Evolutionary conservation across 2,113 vertebrate genomes (phyloP), one percentile per base, ranked within the genome.

Genomic region (Sisor rabdophorus): DNA sequence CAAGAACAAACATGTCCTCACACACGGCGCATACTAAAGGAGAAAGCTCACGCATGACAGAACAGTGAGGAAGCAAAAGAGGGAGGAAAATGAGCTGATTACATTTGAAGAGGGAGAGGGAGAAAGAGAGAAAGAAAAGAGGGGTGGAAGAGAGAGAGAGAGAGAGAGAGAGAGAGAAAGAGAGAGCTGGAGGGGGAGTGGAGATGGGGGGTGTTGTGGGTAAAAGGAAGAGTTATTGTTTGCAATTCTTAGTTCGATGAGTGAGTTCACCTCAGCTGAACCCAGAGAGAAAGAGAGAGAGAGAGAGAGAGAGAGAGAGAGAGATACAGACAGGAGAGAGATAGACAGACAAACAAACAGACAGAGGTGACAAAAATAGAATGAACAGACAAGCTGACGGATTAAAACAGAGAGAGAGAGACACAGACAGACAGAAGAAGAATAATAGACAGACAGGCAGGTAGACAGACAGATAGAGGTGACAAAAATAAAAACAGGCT

Each of bases 231-330:
- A 26, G 40, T 47, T 47, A 19, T 52, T 52, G 63, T 67, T 67
- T 44, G 36, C 20, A 44, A 44, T 67, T 40, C 22, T 53, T 64
- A 61, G 52, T 32, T 64, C 64, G 22, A 68, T 69, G 75, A 69
- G 36, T 69, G 24, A 22, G 53, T 59, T 69, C 11, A 58, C 64
- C 40, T 59, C 48, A 36, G 11, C n/a, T 80, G 73, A 70, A 63
- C 65, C 22, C 28, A 55, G 11, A 48, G 40, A 40, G 50, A 40
- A 12, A 36, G 26, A 4, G 10, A 36, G 60, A 36, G 30, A 63
- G 20, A 24, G 0, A 65, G n/a, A 24, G 0, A 64, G 58, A 36
- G 3, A 36, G 13, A 52, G 13, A 52, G 16, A 61, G 28, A 20
- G 28, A 36, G 28, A 58, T n/a, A n/a, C n/a, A n/a, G n/a, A n/a